Conservation (phyloP, 2,888 invertebrate species). For the Agrotis clavis region DNA sequence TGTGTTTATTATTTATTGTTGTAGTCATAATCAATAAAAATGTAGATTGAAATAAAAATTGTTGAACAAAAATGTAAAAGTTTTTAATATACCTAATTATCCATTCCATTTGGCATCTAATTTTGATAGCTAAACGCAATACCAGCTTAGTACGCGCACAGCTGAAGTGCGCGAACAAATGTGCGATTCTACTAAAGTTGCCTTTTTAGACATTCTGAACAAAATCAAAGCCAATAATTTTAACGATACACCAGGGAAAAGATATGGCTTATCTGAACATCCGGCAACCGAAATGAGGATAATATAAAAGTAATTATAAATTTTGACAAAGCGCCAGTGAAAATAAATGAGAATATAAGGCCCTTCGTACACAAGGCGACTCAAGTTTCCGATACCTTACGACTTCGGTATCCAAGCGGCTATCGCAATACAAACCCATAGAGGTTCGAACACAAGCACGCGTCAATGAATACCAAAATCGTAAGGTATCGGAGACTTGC, state of each 20-base stretch:
- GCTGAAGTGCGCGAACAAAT: too few species aligned
- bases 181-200: too few species aligned
- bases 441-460: too few species aligned
- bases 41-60: constrained; percentile 55
- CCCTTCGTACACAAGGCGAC: too few species aligned
- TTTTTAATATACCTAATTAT: not conserved
- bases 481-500: too few species aligned
- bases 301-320: constrained; percentile 35
- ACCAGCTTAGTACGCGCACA: too few species aligned
- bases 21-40: constrained; percentile 53
- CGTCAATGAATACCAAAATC: too few species aligned
- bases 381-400: too few species aligned
- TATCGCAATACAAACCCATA: too few species aligned
- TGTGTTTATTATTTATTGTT: constrained; percentile 52
- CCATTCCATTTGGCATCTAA: not conserved
- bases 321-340: not conserved
- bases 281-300: constrained; percentile 3
- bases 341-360: not conserved
- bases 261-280: constrained; percentile 7
- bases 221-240: constrained; percentile 2
- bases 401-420: too few species aligned
- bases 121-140: too few species aligned
- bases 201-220: too few species aligned
- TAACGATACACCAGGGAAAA: constrained; percentile 27
- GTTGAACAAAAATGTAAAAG: constrained; percentile 30